Base-by-base conservation (phyloP, 2,797 vertebrate species). In the Remorina albescens region DNA sequence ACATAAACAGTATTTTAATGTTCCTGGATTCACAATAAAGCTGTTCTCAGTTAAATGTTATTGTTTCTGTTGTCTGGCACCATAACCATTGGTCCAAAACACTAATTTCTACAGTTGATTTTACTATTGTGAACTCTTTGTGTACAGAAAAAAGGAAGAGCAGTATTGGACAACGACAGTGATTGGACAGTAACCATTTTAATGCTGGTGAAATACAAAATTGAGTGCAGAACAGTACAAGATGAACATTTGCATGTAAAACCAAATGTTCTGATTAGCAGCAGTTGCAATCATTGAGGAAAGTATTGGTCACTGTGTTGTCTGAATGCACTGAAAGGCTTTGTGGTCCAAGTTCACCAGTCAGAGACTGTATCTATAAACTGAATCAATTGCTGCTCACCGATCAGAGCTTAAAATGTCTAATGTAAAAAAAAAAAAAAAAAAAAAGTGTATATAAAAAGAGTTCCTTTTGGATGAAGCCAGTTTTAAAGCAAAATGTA, bases 171-270 rank as follows among this genome's bases (percentile, higher is more conserved):
- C 59, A 28, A 49, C 50, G 42, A 32, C 25, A 64, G n/a, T n/a
- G n/a, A n/a, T n/a, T n/a, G n/a, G 37, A 39, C 53, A 26, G 75
- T 61, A 58, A 53, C 81, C 21, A 56, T 76, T 91, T 92, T 89
- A 91, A 85, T 86, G 80, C 86, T 88, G 83, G 81, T 87, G 81
- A 70, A 83, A 82, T 87, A 79, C 76, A 82, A 82, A 85, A 81
- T 50, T 49, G 46, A 73, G 71, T 75, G 67, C 55, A 84, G 65
- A 67, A 76, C 55, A 68, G 66, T 83, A 86, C 76, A 75, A 57
- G 65, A 69, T 58, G 63, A 78, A 79, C 63, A 50, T 59, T 56
- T 78, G 34, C 34, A 76, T 71, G 44, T 78, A 30, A 61, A 60
- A 55, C n/a, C 37, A n/a, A 32, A 10, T 18, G 21, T 55, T 8